Base-by-base conservation (phyloP, 2,888 invertebrate genomes). In the Coremacera marginata region DNA sequence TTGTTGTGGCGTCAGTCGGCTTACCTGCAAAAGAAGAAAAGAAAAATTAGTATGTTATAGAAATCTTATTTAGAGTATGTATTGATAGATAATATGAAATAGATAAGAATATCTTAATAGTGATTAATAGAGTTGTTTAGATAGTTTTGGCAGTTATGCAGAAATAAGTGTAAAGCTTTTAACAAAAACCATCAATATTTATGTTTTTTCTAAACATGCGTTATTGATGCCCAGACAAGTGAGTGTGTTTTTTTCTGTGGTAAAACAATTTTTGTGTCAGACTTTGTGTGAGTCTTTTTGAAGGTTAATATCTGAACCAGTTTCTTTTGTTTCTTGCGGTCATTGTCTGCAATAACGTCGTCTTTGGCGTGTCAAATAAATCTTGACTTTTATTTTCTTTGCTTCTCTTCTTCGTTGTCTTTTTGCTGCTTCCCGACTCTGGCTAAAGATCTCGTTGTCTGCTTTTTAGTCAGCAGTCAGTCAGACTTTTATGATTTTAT, bases 351-450 rank as follows among this genome's bases (percentile, higher is more conserved):
- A 25, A 62, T 16, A 34, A n/a, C 65, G 25, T 52, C 34, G 55
- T 72, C 74, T 74, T 52, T 34, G 55, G 55, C 70, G 72, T 68
- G 78, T 76, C 76, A 78, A 73, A 78, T 78, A 76, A 76, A 78
- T 78, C 76, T 78, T 73, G 75, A 78, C 73, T 78, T 78, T 76
- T 78, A 57, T 22, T 77, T 71, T 76, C 52, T 25, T 71, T 71
- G 71, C 31, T 55, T n/a, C 37, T 73, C 62, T 57, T 37, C 60
- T 34, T 3, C 8, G 52, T 5, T 3, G 52, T 31, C 7, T 3
- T n/a, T 51, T 49, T 63, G 16, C 74, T 75, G 71, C 31, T 49
- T 63, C 31, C 16, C 11, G 34, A 55, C 51, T n/a, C 67, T 16
- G n/a, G 3, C 57, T 11, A 44, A 3, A 49, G 44, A 19, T 1